Conservation (phyloP, 2,113 vertebrate species). For the Centropus bengalensis region DNA sequence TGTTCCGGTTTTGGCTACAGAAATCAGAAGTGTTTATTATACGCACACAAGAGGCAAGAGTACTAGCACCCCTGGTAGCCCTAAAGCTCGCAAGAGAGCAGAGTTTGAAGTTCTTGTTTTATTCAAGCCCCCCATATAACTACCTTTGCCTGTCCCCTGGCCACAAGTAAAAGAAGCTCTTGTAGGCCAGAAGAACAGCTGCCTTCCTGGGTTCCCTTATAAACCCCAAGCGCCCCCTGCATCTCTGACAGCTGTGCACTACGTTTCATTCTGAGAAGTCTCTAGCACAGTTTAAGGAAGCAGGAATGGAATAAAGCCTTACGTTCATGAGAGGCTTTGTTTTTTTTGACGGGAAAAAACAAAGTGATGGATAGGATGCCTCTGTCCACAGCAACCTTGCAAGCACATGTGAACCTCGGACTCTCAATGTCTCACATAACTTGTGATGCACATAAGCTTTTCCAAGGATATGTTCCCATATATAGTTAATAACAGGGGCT, state of each 20-base stretch:
- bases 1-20: constrained; percentile 88
- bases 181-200: background rate
- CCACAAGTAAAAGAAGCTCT: background rate
- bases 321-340: background rate
- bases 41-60: background rate
- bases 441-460: background rate
- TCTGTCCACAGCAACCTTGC: background rate
- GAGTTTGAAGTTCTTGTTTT: constrained; percentile 57
- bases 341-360: background rate
- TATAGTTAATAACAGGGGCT: background rate
- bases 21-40: constrained; percentile 28
- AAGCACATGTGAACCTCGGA: background rate
- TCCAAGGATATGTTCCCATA: background rate
- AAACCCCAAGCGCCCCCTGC: background rate
- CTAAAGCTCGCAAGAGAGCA: constrained; percentile 22
- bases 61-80: constrained; percentile 14
- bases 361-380: background rate
- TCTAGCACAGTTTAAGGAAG: background rate
- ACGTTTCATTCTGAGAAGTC: background rate
- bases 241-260: background rate
- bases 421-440: background rate
- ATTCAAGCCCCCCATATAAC: background rate
- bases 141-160: background rate
- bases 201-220: background rate
- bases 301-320: background rate